Evolutionary conservation across 92 coral and sea anemone genomes (phyloP), one percentile per base, ranked within the genome.

Genomic region (Phymanthus crucifer): DNA sequence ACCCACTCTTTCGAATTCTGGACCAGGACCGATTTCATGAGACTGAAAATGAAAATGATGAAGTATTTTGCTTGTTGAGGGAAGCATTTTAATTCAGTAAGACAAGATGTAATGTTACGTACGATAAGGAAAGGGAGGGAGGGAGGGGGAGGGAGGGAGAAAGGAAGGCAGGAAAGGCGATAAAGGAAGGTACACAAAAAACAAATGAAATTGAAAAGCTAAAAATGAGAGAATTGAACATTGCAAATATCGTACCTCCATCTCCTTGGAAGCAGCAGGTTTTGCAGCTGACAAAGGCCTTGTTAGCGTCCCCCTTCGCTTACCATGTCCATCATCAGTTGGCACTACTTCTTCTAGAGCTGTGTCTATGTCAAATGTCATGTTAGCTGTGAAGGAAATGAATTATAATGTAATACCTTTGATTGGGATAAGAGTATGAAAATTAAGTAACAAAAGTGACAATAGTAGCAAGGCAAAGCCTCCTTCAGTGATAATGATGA

Each of bases 1-100:
- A 72, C 91, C 89, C 26, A 96, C 98, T 12, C 90, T 89, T 35
- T 89, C 91, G 74, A 89, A 96, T 67, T 85, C 91, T 8, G 99
- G 99, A 2, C 99, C 99, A 18, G 94, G 92, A 36, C 96, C 99
- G 26, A 87, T 85, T 34, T 91, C 94, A 52, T 96, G 99, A 21
- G 99, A 96, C 93, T 90, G 79, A 21, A 75, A 75, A 32, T 29
- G 18, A 52, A 43, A 52, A 43, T 3, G 7, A 3, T 72, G 34
- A 1, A 37, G 27, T 19, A 16, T n/a, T n/a, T n/a, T n/a, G n/a
- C n/a, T n/a, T n/a, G n/a, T n/a, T n/a, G n/a, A n/a, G n/a, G n/a
- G n/a, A n/a, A n/a, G n/a, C n/a, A n/a, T n/a, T n/a, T n/a, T n/a
- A n/a, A n/a, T n/a, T n/a, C n/a, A n/a, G n/a, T n/a, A n/a, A n/a